Conservation (phyloP, 2,888 invertebrate genomes). For the Allygus modestus region DNA sequence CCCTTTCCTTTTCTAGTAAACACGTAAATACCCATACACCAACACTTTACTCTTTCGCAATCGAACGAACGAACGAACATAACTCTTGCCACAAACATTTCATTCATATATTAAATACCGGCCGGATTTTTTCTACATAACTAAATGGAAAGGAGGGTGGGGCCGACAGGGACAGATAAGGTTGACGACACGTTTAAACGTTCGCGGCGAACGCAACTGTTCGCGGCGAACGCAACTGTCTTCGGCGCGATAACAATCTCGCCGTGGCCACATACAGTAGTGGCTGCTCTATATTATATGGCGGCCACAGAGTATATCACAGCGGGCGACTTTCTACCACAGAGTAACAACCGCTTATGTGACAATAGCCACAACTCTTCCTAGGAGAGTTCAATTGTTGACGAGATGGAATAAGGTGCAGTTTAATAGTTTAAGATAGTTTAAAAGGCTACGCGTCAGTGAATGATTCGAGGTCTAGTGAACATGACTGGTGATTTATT, state of each 20-base stretch:
- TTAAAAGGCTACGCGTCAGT: no score
- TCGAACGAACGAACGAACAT: no score
- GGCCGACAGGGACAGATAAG: background rate
- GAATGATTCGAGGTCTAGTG: no score
- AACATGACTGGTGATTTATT: no score
- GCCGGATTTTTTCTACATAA: constrained; percentile 21
- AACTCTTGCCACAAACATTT: background rate
- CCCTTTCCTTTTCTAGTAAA: no score
- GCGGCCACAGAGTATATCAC: constrained; percentile 8
- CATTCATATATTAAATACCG: background rate
- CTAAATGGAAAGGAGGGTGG: constrained; percentile 27
- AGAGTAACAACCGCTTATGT: constrained; percentile 30
- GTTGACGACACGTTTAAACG: constrained; percentile 21
- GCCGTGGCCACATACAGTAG: background rate
- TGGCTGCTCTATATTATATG: background rate
- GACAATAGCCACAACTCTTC: background rate
- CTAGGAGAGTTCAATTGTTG: background rate
- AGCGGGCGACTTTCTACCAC: background rate
- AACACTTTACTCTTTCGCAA: no score
- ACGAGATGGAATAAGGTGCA: no score
- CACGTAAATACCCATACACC: no score
- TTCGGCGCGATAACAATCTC: constrained; percentile 21
- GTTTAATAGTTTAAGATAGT: no score
- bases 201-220: background rate
- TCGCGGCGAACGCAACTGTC: constrained; percentile 7